Conservation (phyloP, 2,797 vertebrate species). For the Pampus argenteus region DNA sequence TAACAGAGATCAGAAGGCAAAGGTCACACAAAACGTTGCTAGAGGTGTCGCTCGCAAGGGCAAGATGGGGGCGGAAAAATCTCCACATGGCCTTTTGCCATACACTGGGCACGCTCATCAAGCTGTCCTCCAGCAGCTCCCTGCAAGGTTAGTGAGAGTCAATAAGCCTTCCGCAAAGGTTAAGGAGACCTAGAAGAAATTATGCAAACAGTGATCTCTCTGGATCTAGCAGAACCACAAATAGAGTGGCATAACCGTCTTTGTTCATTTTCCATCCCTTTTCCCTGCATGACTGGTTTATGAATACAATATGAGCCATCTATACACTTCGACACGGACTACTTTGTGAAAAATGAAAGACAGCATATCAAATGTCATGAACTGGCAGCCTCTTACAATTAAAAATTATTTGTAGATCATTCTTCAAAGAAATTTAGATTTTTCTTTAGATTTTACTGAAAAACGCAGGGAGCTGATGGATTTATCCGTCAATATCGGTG, state of each 20-base stretch:
- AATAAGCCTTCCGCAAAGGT: slow-evolving; percentile 80
- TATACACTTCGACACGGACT: slow-evolving; percentile 44
- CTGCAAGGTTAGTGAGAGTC: slow-evolving; percentile 78
- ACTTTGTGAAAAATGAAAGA: slow-evolving; percentile 48
- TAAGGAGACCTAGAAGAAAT: slow-evolving; percentile 76
- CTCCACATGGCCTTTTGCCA: slow-evolving; percentile 64
- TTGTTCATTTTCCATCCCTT: slow-evolving; percentile 55
- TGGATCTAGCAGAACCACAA: slow-evolving; percentile 65
- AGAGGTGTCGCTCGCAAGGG: slow-evolving; percentile 58
- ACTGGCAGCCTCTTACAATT: slow-evolving; percentile 30
- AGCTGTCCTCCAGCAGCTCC: slow-evolving; percentile 72
- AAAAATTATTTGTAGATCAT: slow-evolving; percentile 37
- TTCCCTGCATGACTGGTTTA: slow-evolving; percentile 54
- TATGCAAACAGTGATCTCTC: slow-evolving; percentile 72
- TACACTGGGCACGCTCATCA: slow-evolving; percentile 74
- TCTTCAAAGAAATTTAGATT: slow-evolving; percentile 35
- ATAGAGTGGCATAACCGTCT: slow-evolving; percentile 65
- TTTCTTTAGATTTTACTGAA: slow-evolving; percentile 14
- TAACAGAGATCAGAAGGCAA: slow-evolving; percentile 77
- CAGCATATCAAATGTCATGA: slow-evolving; percentile 33
- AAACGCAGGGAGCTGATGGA: slow-evolving; percentile 2
- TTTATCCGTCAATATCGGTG: slow-evolving; percentile 17
- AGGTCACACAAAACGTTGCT: slow-evolving; percentile 73
- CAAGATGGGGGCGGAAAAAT: slow-evolving; percentile 63
- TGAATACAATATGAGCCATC: slow-evolving; percentile 71